A percentile compares a stretch with the other conserved stretches of the same genome.
phyloP scores from a whole-genome alignment of 2,888 invertebrate species.

The Himalopsyche japonica region DNA sequence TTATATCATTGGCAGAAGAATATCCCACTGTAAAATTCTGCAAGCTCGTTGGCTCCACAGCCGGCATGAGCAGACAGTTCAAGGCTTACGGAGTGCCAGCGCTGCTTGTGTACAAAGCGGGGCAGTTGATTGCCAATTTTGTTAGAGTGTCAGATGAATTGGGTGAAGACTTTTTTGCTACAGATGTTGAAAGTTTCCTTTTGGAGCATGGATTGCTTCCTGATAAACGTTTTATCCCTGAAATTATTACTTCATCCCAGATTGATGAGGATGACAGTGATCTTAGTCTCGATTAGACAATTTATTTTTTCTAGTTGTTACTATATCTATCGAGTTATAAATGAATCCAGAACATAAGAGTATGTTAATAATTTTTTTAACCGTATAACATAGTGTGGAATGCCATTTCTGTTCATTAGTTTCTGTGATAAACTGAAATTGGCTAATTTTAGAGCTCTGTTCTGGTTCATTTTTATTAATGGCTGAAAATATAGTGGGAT shows the following conservation, averaged over 20 bases:
- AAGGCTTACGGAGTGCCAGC: slow-evolving; percentile 88
- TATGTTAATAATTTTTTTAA: neutral
- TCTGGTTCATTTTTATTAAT: no score
- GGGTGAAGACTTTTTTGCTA: slow-evolving; percentile 86
- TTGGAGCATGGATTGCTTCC: slow-evolving; percentile 82
- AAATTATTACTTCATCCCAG: slow-evolving; percentile 47
- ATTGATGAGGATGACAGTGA: slow-evolving; percentile 50
- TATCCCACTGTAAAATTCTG: slow-evolving; percentile 90
- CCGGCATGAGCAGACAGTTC: slow-evolving; percentile 86
- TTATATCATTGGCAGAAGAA: slow-evolving; percentile 73
- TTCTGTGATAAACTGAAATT: no score
- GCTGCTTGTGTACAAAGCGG: slow-evolving; percentile 85
- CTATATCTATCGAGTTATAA: no score
- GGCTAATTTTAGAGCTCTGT: no score
- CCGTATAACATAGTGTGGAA: no score
- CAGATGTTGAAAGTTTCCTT: slow-evolving; percentile 88
- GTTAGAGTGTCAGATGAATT: slow-evolving; percentile 84
- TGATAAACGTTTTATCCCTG: slow-evolving; percentile 66
- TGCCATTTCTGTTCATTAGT: no score
- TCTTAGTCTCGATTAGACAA: slow-evolving; percentile 34
- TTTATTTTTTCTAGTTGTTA: neutral
- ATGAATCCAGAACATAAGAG: neutral
- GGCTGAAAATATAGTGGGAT: no score
- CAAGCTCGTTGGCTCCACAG: slow-evolving; percentile 76
- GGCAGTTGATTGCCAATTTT: slow-evolving; percentile 91